phyloP scores from a whole-genome alignment of 2,113 vertebrate genomes.

The Microcebus murinus region DNA sequence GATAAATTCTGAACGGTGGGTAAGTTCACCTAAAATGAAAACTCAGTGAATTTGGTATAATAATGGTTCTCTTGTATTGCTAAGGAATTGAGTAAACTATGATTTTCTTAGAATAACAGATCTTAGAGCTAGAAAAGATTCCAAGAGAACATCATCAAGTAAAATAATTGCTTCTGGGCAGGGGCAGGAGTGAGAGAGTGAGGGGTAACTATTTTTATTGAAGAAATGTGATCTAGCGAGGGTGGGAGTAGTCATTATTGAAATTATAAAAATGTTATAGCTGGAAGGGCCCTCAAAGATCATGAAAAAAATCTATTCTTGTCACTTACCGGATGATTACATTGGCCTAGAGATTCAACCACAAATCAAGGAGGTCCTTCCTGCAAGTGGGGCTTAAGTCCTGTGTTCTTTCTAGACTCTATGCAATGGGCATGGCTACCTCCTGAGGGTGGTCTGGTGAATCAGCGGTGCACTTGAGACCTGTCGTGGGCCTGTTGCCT shows the following conservation, averaged over 20 bases:
- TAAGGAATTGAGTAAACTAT: background rate
- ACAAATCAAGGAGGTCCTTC: background rate
- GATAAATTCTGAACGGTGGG: background rate
- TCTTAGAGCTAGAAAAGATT: background rate
- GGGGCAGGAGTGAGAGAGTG: background rate
- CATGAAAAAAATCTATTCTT: background rate
- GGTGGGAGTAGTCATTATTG: background rate
- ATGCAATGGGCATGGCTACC: background rate
- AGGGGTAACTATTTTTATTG: background rate
- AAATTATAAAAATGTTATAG: background rate
- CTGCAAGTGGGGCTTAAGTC: background rate
- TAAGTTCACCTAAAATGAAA: background rate
- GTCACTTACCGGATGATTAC: background rate
- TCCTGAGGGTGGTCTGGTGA: background rate
- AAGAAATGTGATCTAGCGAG: background rate
- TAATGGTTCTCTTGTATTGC: background rate
- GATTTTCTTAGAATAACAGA: background rate
- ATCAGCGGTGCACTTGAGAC: background rate
- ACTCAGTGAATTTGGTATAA: background rate
- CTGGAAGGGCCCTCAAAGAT: background rate
- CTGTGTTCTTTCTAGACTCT: background rate
- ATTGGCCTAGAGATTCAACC: background rate
- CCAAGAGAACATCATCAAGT: background rate
- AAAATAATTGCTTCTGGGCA: background rate
- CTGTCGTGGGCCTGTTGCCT: background rate